phyloP scores from a whole-genome alignment of 2,113 vertebrate genomes.

The Pelecanoides urinatrix region DNA sequence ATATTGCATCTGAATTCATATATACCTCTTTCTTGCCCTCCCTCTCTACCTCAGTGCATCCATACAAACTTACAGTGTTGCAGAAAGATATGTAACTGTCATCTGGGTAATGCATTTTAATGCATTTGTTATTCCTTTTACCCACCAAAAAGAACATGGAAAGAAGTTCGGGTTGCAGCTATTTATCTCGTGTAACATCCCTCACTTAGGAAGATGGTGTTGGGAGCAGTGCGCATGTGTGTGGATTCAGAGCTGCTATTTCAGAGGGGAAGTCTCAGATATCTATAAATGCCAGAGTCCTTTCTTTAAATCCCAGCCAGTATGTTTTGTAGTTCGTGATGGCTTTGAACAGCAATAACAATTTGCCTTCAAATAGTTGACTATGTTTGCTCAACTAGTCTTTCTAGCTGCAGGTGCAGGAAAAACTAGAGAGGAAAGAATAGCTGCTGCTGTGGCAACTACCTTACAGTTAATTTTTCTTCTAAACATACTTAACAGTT shows the following conservation, averaged over 20 bases:
- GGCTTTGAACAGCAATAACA: background rate
- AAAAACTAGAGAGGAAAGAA: background rate
- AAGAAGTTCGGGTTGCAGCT: background rate
- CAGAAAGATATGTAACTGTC: background rate
- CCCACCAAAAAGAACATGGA: background rate
- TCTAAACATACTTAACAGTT: background rate
- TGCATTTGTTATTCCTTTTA: background rate
- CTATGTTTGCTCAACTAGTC: background rate
- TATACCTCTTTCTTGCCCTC: background rate
- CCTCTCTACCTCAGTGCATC: background rate
- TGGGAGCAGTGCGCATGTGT: accelerated
- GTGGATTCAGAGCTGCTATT: background rate
- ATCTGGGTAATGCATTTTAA: background rate
- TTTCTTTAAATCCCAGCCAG: background rate
- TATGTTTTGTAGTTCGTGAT: background rate
- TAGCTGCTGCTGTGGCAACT: background rate
- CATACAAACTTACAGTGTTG: accelerated
- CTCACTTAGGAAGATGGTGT: background rate
- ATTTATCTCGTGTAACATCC: background rate
- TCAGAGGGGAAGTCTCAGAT: background rate
- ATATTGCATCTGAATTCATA: background rate
- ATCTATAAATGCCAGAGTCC: background rate
- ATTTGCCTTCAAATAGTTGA: background rate
- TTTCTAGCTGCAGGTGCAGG: background rate
- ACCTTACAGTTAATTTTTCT: background rate